Evolutionary conservation across 2,888 invertebrate species (phyloP).

Genomic region (Julus scandinavius): DNA sequence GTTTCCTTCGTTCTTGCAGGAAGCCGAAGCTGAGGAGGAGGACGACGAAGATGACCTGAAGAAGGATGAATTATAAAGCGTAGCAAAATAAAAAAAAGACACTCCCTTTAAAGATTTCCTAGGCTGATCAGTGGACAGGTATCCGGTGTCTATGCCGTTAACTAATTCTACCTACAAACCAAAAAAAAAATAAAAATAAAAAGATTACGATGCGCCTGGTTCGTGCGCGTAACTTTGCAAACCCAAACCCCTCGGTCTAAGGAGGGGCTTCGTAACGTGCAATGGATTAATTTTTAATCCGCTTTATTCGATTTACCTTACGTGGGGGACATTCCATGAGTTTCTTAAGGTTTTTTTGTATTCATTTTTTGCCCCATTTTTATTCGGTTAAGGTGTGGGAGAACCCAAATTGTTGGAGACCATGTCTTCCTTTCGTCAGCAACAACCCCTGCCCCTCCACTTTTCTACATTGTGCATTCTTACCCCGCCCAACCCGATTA

Average conservation of each 20-base stretch:
- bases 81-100: background rate
- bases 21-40: conserved; percentile 72
- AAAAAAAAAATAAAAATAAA: too few species aligned
- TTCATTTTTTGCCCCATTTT: background rate
- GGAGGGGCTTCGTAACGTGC: background rate
- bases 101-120: conserved; percentile 20
- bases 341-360: conserved; percentile 23
- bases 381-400: conserved; percentile 26
- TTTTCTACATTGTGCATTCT: background rate
- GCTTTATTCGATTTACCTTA: conserved; percentile 1
- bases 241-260: background rate
- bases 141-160: conserved; percentile 43
- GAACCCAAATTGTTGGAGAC: conserved; percentile 30
- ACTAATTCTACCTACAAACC: conserved; percentile 18
- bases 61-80: conserved; percentile 81
- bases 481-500: background rate
- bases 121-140: conserved; percentile 47
- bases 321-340: background rate
- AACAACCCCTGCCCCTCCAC: background rate
- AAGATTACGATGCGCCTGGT: background rate
- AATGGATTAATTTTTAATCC: conserved; percentile 45
- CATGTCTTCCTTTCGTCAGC: conserved; percentile 30
- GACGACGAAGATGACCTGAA: conserved; percentile 79
- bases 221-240: background rate
- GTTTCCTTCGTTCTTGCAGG: conserved; percentile 50